A percentile compares a stretch with the other conserved stretches of the same genome.
These are phyloP conservation scores for Brenthis ino DNA, from an alignment of 2,888 invertebrate genomes.

Conservation along the genomic window DNA sequence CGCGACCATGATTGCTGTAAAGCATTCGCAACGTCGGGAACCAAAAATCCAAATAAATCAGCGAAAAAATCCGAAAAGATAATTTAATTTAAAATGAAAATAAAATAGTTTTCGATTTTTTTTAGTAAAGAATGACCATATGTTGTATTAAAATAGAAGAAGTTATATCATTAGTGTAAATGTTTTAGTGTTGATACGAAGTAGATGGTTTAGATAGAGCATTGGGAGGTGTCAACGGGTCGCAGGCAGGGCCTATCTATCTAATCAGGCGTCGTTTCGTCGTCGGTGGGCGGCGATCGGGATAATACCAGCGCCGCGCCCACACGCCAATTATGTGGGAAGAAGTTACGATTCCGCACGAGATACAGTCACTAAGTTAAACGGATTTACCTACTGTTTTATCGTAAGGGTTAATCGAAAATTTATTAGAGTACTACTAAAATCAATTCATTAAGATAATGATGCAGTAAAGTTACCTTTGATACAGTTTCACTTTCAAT, in stretches of 20 bases:
- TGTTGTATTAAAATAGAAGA: too few species aligned
- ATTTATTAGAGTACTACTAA: constrained; percentile 66
- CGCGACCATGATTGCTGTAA: too few species aligned
- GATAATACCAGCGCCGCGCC: constrained; percentile 75
- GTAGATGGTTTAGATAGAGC: constrained; percentile 32
- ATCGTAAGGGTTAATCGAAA: constrained; percentile 64
- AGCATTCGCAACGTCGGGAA: too few species aligned
- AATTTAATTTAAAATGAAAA: too few species aligned
- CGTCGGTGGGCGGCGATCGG: constrained; percentile 78
- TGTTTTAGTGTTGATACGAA: constrained; percentile 20
- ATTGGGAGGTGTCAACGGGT: constrained; percentile 47
- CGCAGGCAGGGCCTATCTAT: constrained; percentile 66
- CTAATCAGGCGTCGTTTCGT: constrained; percentile 74
- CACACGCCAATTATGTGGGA: constrained; percentile 81
- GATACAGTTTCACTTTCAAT: constrained; percentile 20
- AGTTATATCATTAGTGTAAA: constrained; percentile 9
- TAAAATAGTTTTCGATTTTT: too few species aligned
- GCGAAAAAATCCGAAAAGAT: too few species aligned
- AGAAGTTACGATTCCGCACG: constrained; percentile 75
- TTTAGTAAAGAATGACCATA: too few species aligned
- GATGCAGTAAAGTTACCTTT: constrained; percentile 34
- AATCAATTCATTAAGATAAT: constrained; percentile 65
- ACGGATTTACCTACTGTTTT: constrained; percentile 44
- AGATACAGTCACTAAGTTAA: constrained; percentile 71
- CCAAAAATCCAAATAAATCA: too few species aligned